Evolutionary conservation across 2,888 invertebrate species (phyloP).

Genomic region (Thecophora atra): DNA sequence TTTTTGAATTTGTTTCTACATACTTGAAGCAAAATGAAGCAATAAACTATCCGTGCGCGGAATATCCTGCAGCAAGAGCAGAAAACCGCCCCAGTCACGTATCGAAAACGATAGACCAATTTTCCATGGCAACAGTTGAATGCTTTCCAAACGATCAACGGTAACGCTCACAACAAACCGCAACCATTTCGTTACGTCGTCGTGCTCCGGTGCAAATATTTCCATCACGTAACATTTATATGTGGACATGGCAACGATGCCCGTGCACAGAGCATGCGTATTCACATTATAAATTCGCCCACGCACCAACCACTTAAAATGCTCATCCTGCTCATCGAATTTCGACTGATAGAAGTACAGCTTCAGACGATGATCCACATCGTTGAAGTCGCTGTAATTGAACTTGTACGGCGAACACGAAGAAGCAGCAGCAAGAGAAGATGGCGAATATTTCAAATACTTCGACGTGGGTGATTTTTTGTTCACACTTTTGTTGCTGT

Average conservation of each 20-base stretch:
- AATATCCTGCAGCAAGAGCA: constrained; percentile 68
- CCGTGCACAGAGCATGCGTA: constrained; percentile 60
- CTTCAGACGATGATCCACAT: constrained; percentile 71
- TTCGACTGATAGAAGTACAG: constrained; percentile 69
- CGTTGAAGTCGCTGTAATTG: constrained; percentile 68
- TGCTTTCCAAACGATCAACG: constrained; percentile 66
- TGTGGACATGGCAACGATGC: constrained; percentile 69
- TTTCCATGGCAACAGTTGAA: constrained; percentile 69
- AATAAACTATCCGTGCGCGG: constrained; percentile 68
- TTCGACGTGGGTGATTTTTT: constrained; percentile 23
- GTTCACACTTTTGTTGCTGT: constrained; percentile 49
- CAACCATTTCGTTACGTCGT: constrained; percentile 69
- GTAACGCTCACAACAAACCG: constrained; percentile 67
- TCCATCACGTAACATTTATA: constrained; percentile 68
- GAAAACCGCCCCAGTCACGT: constrained; percentile 62
- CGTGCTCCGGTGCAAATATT: constrained; percentile 67
- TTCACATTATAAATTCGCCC: constrained; percentile 66
- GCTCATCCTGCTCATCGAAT: constrained; percentile 69
- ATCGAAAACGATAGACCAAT: constrained; percentile 68
- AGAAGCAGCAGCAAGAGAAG: constrained; percentile 42
- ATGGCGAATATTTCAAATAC: constrained; percentile 17
- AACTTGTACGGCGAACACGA: constrained; percentile 66
- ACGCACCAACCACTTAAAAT: constrained; percentile 68
- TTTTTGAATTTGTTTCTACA: constrained; percentile 38
- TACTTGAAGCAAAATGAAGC: constrained; percentile 67